Evolutionary conservation across 2,888 invertebrate genomes (phyloP), one percentile per base, ranked within the genome.

Genomic region (Hololepta plana): DNA sequence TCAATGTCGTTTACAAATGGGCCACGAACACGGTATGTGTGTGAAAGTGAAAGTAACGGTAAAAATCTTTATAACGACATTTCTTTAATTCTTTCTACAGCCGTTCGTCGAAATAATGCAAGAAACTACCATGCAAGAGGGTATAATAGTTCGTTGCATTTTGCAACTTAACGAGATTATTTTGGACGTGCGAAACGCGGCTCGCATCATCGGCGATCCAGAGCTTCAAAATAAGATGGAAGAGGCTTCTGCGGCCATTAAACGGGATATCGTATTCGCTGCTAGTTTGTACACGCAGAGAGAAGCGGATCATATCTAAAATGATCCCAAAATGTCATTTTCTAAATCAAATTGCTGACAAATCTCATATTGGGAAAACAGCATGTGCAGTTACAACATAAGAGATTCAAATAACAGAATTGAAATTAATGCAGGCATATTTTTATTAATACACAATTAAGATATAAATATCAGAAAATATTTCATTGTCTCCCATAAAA

Each of bases 251-350:
- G 71, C 73, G 3, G 74, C 81, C 21, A 93, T 98, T 35, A 91
- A 93, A 52, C 62, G 98, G 31, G 96, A 96, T 52, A 96, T 98
- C 43, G 96, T 98, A 0, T 98, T 98, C 51, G 87, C 95, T 12
- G 91, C 90, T 15, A 93, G 91, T 54, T 65, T 98, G 22, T 98
- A 98, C 47, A 90, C 87, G 3, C 59, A 61, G 39, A 50, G n/a
- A n/a, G n/a, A n/a, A n/a, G n/a, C n/a, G n/a, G n/a, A n/a, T n/a
- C n/a, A n/a, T n/a, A n/a, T n/a, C n/a, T n/a, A n/a, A n/a, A n/a
- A n/a, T n/a, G n/a, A n/a, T n/a, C n/a, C n/a, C n/a, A n/a, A n/a
- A n/a, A n/a, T n/a, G n/a, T n/a, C n/a, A n/a, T n/a, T n/a, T n/a
- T n/a, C n/a, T n/a, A n/a, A n/a, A n/a, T n/a, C n/a, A n/a, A n/a